phyloP scores from a whole-genome alignment of 2,113 vertebrate genomes.

The Spea multiplicata region DNA sequence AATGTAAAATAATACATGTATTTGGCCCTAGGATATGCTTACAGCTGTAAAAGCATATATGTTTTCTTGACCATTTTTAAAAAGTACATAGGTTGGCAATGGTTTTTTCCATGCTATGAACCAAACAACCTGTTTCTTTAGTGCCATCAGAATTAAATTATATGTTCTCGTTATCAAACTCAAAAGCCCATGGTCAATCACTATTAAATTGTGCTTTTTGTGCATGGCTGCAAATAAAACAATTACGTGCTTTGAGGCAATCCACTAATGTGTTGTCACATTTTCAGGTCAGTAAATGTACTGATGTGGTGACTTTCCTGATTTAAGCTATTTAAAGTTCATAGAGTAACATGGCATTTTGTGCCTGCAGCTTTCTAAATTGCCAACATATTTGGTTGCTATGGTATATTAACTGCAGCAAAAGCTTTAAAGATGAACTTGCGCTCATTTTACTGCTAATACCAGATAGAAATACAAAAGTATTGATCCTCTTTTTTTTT shows the following conservation, averaged over 20 bases:
- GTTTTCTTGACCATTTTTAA: slow-evolving; percentile 25
- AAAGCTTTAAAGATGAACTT: background rate
- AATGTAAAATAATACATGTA: slow-evolving; percentile 13
- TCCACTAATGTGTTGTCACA: slow-evolving; percentile 44
- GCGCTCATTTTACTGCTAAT: background rate
- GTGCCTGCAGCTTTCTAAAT: slow-evolving; percentile 22
- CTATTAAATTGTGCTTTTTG: slow-evolving; percentile 18
- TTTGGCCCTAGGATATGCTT: slow-evolving; percentile 14
- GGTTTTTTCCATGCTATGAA: slow-evolving; percentile 11
- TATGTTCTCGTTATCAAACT: slow-evolving; percentile 29
- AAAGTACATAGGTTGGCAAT: slow-evolving; percentile 21
- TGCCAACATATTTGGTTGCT: slow-evolving; percentile 2
- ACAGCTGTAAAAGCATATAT: background rate
- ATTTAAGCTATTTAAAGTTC: slow-evolving; percentile 46
- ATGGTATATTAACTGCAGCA: background rate
- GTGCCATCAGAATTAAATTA: slow-evolving; percentile 34
- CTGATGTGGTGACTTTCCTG: slow-evolving; percentile 38
- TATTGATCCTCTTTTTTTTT: background rate
- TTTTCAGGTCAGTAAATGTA: slow-evolving; percentile 42
- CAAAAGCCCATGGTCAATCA: slow-evolving; percentile 31
- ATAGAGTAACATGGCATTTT: slow-evolving; percentile 29
- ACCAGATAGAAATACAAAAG: background rate
- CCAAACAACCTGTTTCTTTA: slow-evolving; percentile 26
- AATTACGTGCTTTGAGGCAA: slow-evolving; percentile 27
- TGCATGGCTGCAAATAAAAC: slow-evolving; percentile 34